These are phyloP conservation scores for Amphipoea lucens DNA, from an alignment of 2,888 invertebrate species.

Conservation along the genomic window DNA sequence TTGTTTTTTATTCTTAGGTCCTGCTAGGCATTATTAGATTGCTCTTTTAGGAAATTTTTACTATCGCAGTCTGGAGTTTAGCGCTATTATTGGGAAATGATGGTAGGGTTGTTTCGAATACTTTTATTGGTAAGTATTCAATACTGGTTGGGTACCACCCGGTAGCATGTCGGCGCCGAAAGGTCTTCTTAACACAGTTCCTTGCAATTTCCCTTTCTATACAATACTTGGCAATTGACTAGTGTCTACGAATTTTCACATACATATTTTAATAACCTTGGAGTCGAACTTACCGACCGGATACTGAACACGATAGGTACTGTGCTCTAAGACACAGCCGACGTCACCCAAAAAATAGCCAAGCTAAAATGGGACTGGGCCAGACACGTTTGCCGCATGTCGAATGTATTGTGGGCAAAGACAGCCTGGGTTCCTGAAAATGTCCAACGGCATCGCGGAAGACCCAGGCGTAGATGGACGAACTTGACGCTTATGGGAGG, in stretches of 20 bases:
- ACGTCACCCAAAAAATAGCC: too few species aligned
- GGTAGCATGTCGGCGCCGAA: too few species aligned
- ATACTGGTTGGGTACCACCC: not conserved
- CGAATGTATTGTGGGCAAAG: too few species aligned
- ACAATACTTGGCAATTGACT: not conserved
- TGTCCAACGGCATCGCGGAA: too few species aligned
- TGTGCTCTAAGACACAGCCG: too few species aligned
- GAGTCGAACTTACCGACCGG: too few species aligned
- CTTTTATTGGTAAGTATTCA: not conserved
- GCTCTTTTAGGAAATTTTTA: not conserved
- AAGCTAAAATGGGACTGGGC: too few species aligned
- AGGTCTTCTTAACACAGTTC: not conserved
- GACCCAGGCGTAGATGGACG: too few species aligned
- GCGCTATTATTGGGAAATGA: not conserved
- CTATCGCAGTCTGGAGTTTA: not conserved
- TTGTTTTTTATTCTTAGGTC: constrained; percentile 7
- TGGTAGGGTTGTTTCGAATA: not conserved
- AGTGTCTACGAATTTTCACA: not conserved
- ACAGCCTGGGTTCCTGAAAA: too few species aligned
- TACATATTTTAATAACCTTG: not conserved
- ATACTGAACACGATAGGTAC: too few species aligned
- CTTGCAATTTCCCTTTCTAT: not conserved
- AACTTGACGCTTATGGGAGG: too few species aligned
- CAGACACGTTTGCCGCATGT: too few species aligned
- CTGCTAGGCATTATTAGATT: constrained; percentile 1